A percentile compares a stretch with the other conserved stretches of the same genome.
Conservation (phyloP, 2,797 vertebrate genomes). For the Pelodytes ibericus region DNA sequence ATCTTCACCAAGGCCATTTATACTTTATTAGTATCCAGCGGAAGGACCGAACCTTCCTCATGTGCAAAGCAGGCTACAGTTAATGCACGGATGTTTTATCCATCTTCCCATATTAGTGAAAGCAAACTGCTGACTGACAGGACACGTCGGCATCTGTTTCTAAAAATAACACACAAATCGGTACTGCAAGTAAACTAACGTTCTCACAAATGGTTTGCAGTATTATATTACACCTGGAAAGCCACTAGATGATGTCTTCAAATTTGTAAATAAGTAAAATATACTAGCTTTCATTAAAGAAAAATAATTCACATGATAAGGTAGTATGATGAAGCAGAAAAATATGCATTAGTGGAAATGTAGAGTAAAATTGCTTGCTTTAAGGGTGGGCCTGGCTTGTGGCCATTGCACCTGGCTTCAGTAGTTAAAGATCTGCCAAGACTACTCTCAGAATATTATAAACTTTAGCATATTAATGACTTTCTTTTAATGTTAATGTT, state of each 20-base stretch:
- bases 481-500: constrained; percentile 44
- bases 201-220: background rate
- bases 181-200: background rate
- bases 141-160: background rate
- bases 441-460: constrained; percentile 41
- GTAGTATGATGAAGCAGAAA: constrained; percentile 46
- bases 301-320: constrained; percentile 31
- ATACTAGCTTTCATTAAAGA: constrained; percentile 29
- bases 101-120: background rate
- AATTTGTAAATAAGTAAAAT: constrained; percentile 9
- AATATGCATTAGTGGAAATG: constrained; percentile 43
- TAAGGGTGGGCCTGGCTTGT: constrained; percentile 47
- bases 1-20: too few species aligned
- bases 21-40: too few species aligned
- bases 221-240: constrained; percentile 15
- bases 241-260: background rate
- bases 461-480: constrained; percentile 52
- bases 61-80: too few species aligned
- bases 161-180: constrained; percentile 5
- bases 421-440: constrained; percentile 45
- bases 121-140: constrained; percentile 1
- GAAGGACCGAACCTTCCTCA: too few species aligned
- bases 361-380: constrained; percentile 43
- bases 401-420: constrained; percentile 53
- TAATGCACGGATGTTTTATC: background rate